Evolutionary conservation across 2,797 vertebrate genomes (phyloP), one percentile per base, ranked within the genome.

Genomic region (Pipistrellus pygmaeus): DNA sequence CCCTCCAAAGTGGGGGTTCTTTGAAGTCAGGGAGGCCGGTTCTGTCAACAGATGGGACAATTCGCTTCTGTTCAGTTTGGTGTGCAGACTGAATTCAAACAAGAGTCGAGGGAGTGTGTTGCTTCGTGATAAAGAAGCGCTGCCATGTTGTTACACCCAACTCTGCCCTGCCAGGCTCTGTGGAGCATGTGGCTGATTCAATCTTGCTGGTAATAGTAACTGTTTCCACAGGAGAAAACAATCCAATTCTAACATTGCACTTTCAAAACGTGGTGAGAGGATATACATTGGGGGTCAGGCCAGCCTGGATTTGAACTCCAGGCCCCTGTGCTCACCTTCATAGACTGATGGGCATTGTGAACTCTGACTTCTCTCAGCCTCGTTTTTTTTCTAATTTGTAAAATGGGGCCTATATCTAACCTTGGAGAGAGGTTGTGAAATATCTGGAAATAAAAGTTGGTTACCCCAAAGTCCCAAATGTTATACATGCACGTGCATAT

Each of bases 41-140:
- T 94, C 85, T 69, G 87, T 85, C 95, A 94, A 95, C 97, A 97
- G 96, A 97, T 96, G 96, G 96, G 71, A 94, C 91, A 88, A 93
- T 95, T 90, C 81, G 0, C 81, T 90, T 92, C 93, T 95, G 91
- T 96, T 96, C 91, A 71, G 75, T 96, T 96, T 93, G 96, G 94
- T 81, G 5, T 25, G 86, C 38, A 68, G 77, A 76, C 80, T 11
- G 66, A 60, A 88, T 77, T 75, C 89, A 78, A 84, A 83, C 86
- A 92, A 90, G 76, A 76, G 75, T 32, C 3, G 0, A 64, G 62
- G 82, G 62, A 91, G 55, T 73, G 55, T 73, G 48, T 81, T 89
- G 92, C 32, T 64, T 95, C 18, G 14, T 12, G 66, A 86, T 78
- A 71, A 90, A 83, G 93, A 85, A 72, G 81, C 15, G 21, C 41